Percentiles rank a stretch among this genome's conserved stretches.
Conservation (phyloP, 2,888 invertebrate genomes). For the Phrixothrix hirtus region DNA sequence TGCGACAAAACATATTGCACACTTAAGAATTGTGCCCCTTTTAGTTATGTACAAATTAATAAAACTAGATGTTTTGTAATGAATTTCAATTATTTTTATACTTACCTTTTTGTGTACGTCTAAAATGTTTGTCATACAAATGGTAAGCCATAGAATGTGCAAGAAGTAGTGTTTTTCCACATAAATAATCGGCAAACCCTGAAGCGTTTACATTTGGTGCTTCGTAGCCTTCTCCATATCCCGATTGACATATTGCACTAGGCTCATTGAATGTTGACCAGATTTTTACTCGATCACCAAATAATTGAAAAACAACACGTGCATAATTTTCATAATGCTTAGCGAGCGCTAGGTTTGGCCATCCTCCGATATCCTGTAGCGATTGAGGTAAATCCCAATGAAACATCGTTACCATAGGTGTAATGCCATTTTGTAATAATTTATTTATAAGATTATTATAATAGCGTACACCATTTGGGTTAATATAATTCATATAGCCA, state of each 20-base stretch:
- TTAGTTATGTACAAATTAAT: no score
- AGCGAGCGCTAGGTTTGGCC: background rate
- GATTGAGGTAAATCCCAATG: no score
- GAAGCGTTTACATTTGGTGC: constrained; percentile 64
- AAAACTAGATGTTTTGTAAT: no score
- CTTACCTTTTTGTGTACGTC: constrained; percentile 41
- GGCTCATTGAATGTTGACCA: constrained; percentile 84
- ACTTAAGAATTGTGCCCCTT: no score
- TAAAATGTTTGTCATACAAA: constrained; percentile 59
- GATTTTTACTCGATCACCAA: no score
- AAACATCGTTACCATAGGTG: constrained; percentile 64
- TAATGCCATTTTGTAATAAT: constrained; percentile 56
- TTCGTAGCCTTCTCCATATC: constrained; percentile 57
- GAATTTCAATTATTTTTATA: background rate
- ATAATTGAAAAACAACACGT: no score
- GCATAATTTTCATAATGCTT: constrained; percentile 60
- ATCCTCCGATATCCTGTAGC: no score
- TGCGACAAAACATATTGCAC: no score
- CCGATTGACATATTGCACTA: constrained; percentile 60
- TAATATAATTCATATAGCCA: constrained; percentile 58
- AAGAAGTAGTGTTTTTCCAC: no score
- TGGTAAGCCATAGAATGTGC: constrained; percentile 64
- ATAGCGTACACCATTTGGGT: no score
- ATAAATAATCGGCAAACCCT: no score
- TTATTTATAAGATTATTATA: no score